Percentiles rank a stretch among this genome's conserved stretches.
phyloP scores from a whole-genome alignment of 2,113 vertebrate genomes.

The Mystacornis crossleyi region DNA sequence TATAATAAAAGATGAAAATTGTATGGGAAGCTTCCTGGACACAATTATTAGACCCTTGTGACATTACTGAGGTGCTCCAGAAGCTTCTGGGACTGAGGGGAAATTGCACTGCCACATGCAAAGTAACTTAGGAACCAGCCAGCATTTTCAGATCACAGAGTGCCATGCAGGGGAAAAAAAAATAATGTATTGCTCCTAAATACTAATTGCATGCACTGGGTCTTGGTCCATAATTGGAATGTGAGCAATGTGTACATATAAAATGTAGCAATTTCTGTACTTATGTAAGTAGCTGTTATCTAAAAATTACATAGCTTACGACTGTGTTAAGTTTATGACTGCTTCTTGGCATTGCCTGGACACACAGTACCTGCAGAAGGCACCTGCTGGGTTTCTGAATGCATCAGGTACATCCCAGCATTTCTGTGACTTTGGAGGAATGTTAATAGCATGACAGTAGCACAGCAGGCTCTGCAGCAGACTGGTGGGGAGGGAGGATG shows the following conservation, averaged over 20 bases:
- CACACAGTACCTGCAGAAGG: slow-evolving; percentile 19
- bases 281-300: slow-evolving; percentile 58
- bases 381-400: slow-evolving; percentile 65
- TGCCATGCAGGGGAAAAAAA: slow-evolving; percentile 10
- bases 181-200: slow-evolving; percentile 40
- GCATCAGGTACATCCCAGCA: slow-evolving; percentile 51
- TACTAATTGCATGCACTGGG: slow-evolving; percentile 55
- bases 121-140: background rate
- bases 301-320: slow-evolving; percentile 63
- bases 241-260: slow-evolving; percentile 28
- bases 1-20: slow-evolving; percentile 2
- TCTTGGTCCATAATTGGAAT: slow-evolving; percentile 58
- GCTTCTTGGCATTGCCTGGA: slow-evolving; percentile 44
- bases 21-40: background rate
- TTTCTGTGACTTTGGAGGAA: slow-evolving; percentile 15
- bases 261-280: slow-evolving; percentile 65
- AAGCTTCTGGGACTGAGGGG: slow-evolving; percentile 6
- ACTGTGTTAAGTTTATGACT: slow-evolving; percentile 58
- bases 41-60: background rate
- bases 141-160: slow-evolving; percentile 7
- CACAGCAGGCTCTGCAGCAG: slow-evolving; percentile 5
- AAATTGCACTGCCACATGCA: background rate
- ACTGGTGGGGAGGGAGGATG: background rate
- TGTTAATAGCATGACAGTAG: slow-evolving; percentile 58
- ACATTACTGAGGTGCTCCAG: background rate